phyloP scores from a whole-genome alignment of 1,140 invertebrate genomes.

The Ostrea denselamellosa region DNA sequence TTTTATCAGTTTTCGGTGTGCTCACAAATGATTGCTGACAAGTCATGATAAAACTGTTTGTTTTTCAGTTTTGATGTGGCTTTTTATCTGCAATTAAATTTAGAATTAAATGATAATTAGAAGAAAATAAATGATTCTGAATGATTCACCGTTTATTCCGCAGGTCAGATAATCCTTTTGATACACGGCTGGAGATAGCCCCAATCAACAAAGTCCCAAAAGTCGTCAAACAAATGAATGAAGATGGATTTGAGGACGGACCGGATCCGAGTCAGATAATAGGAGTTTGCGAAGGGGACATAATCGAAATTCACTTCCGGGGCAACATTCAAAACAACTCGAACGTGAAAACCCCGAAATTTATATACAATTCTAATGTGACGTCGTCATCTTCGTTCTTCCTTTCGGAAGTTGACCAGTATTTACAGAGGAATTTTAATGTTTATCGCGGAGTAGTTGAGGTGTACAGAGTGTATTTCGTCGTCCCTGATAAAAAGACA shows the following conservation, averaged over 20 bases:
- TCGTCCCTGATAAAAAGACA: constrained; percentile 49
- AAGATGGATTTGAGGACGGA: constrained; percentile 71
- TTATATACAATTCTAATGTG: constrained; percentile 73
- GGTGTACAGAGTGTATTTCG: constrained; percentile 59
- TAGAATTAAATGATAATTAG: no score
- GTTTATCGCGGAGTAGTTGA: constrained; percentile 68
- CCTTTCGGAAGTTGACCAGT: constrained; percentile 70
- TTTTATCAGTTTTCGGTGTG: no score
- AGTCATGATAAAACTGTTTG: no score
- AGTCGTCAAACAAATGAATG: constrained; percentile 59
- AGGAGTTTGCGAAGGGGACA: constrained; percentile 70
- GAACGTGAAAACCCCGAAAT: constrained; percentile 48
- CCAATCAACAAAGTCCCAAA: constrained; percentile 59
- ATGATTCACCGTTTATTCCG: not conserved
- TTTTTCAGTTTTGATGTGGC: no score
- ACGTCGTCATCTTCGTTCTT: constrained; percentile 58
- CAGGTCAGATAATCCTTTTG: constrained; percentile 68
- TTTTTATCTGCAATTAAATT: no score
- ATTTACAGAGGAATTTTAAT: constrained; percentile 73
- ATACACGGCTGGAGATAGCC: constrained; percentile 63
- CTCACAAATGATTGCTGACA: no score
- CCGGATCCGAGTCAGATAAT: constrained; percentile 61
- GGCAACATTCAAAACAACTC: constrained; percentile 69
- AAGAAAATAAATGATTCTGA: no score
- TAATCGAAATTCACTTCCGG: constrained; percentile 70